A percentile compares a stretch with the other conserved stretches of the same genome.
These are phyloP conservation scores for Operophtera brumata DNA, from an alignment of 2,888 invertebrate genomes.

Conservation along the genomic window DNA sequence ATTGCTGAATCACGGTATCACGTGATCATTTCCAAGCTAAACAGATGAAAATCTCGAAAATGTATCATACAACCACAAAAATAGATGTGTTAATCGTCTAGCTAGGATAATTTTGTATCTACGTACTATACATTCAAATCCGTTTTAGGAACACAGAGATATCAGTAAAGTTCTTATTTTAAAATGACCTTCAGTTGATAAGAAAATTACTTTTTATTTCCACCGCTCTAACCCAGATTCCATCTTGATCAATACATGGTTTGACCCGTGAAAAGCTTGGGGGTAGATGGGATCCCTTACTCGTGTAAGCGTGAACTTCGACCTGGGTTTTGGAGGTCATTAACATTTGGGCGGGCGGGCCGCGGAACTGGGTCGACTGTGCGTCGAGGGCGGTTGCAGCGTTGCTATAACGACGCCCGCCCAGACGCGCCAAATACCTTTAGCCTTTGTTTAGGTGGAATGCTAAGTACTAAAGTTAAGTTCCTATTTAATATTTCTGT, in stretches of 20 bases:
- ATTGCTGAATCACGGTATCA: no score
- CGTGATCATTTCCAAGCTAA: no score
- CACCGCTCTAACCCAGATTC: constrained; percentile 63
- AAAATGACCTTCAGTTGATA: no score
- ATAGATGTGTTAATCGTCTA: no score
- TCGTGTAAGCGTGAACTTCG: constrained; percentile 79
- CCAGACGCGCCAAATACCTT: constrained; percentile 48
- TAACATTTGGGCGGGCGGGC: constrained; percentile 76
- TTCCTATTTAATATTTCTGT: no score
- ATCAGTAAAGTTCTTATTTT: no score
- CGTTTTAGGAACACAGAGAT: no score
- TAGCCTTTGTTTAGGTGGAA: constrained; percentile 39
- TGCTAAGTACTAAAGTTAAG: neutral
- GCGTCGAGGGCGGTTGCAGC: constrained; percentile 63
- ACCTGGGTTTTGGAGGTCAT: constrained; percentile 80
- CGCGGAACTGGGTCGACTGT: constrained; percentile 66
- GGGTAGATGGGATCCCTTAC: constrained; percentile 66
- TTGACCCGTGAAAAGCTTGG: constrained; percentile 67
- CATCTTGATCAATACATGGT: constrained; percentile 73
- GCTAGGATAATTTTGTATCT: no score
- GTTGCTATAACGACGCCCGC: constrained; percentile 65
- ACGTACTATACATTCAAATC: no score
- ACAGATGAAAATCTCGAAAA: no score
- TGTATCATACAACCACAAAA: no score
- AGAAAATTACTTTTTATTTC: neutral